Base-by-base conservation (phyloP, 2,113 vertebrate genomes). In the Sinocyclocheilus anshuiensis region DNA sequence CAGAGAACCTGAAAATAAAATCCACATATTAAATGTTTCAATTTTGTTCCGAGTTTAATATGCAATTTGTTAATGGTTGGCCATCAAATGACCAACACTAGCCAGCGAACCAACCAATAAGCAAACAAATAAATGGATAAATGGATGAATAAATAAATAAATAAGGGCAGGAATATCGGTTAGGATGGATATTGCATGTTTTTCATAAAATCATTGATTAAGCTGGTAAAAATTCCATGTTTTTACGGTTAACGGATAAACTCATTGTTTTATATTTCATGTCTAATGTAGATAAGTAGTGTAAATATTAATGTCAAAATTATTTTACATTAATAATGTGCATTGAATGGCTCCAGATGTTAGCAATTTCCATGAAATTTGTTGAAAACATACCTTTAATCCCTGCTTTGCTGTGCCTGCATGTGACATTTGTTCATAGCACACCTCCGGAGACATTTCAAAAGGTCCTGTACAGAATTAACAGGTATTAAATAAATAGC, bases 361-460 rank as follows among this genome's bases (percentile, higher is more conserved):
- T 1, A 13, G 48, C 26, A 50, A 45, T 50, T 67, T 67, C 48
- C 26, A 22, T 39, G 29, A 26, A 0, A 76, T 71, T 48, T 22
- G 29, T 26, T 2, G 76, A 4, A 29, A 45, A 18, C 0, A 78
- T 92, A 95, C 94, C 94, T 90, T 90, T 48, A 15, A 33, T 6
- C 9, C 84, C 13, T 88, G 72, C 87, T 80, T 89, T 11, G 50
- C 7, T 84, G 61, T 16, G 26, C 33, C 84, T 71, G 83, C 86
- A 63, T 61, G 81, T 10, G 89, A 82, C 94, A 94, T 94, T 72
- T 61, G 89, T 89, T 94, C 93, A 61, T 93, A 92, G 61, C 92
- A 91, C 20, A 36, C 48, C 0, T 93, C 88, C 8, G 12, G 3
- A 76, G 53, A 53, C 42, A 6, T 45, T 22, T 45, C 33, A 13